A percentile compares a stretch with the other conserved stretches of the same genome.
These are phyloP conservation scores for Barbus barbus DNA, from an alignment of 2,113 vertebrate genomes.

Conservation along the genomic window DNA sequence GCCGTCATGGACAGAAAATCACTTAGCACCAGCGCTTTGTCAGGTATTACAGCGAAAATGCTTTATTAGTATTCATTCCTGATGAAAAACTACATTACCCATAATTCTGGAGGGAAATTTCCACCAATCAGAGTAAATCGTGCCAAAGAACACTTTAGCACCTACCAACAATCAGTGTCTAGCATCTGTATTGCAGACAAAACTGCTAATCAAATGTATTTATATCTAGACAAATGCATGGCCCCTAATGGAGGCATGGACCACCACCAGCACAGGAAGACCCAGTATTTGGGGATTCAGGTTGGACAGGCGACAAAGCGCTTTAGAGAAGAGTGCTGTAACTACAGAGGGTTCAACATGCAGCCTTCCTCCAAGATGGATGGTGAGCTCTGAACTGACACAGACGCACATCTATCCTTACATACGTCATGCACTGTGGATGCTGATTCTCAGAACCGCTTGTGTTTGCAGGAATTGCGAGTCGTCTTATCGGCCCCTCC, in stretches of 20 bases:
- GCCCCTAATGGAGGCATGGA: constrained; percentile 34
- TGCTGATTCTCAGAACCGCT: constrained; percentile 17
- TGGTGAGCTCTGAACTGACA: constrained; percentile 72
- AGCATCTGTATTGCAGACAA: too few relatives aligned
- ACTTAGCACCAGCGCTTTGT: constrained; percentile 77
- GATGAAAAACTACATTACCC: not conserved
- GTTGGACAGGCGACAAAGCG: constrained; percentile 63
- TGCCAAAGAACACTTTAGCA: too few relatives aligned
- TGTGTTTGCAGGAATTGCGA: constrained; percentile 80
- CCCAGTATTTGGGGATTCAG: constrained; percentile 67
- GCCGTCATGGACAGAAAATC: constrained; percentile 79
- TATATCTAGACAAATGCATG: too few relatives aligned
- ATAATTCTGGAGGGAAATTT: too few relatives aligned
- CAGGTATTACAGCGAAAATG: constrained; percentile 70
- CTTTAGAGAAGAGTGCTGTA: constrained; percentile 74
- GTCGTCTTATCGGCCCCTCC: constrained; percentile 85
- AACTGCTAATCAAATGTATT: too few relatives aligned
- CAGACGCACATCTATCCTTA: not conserved
- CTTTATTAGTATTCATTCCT: not conserved
- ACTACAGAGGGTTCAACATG: constrained; percentile 76
- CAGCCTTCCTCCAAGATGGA: constrained; percentile 75
- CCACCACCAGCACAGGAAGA: constrained; percentile 77
- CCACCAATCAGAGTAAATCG: too few relatives aligned
- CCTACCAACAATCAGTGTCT: too few relatives aligned
- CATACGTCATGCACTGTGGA: not conserved